Conservation (phyloP, 2,888 invertebrate species). For the Drosophila macrothrix region DNA sequence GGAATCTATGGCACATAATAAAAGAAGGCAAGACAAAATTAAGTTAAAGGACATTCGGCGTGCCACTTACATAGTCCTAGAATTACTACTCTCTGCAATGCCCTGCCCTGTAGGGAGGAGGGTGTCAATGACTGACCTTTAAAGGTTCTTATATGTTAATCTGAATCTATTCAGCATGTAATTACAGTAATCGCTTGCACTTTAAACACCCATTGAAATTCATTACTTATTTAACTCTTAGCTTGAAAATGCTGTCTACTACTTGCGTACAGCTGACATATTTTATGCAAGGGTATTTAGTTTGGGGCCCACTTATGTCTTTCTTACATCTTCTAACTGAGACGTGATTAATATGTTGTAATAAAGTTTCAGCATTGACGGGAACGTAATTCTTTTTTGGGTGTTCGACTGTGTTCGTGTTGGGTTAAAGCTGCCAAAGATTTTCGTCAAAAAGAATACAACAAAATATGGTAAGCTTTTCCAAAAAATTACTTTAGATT, state of each 20-base stretch:
- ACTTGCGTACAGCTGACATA: not conserved
- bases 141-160: not conserved
- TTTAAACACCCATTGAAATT: not conserved
- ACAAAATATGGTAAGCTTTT: slow-evolving; percentile 25
- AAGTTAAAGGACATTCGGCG: slow-evolving; percentile 50
- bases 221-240: not conserved
- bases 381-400: slow-evolving; percentile 25
- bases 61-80: slow-evolving; percentile 24
- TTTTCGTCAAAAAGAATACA: slow-evolving; percentile 10
- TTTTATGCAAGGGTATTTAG: slow-evolving; percentile 39
- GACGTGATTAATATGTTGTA: slow-evolving; percentile 58
- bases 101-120: not conserved
- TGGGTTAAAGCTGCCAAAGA: slow-evolving; percentile 53
- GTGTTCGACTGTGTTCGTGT: slow-evolving; percentile 54
- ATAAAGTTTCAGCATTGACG: slow-evolving; percentile 56
- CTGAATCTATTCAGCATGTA: not conserved
- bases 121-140: not conserved
- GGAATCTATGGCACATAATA: slow-evolving; percentile 68
- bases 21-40: slow-evolving; percentile 48
- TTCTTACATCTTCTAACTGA: slow-evolving; percentile 16
- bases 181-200: not conserved
- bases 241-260: not conserved
- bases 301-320: slow-evolving; percentile 11
- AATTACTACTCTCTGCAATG: not conserved
- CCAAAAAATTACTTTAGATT: slow-evolving; percentile 54